phyloP scores from a whole-genome alignment of 2,797 vertebrate species.

The Allobates femoralis region DNA sequence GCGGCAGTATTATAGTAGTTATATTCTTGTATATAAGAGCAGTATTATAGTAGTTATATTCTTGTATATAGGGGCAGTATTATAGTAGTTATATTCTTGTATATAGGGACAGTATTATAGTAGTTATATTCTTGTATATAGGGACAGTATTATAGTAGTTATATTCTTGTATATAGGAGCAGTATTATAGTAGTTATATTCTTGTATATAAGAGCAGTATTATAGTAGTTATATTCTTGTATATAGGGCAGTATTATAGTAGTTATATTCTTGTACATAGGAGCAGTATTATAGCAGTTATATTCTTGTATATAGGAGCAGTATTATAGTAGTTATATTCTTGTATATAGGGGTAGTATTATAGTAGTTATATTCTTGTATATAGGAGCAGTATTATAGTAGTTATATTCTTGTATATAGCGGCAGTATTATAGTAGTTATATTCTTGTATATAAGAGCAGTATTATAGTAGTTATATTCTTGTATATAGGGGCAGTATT shows the following conservation, averaged over 20 bases:
- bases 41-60: no score
- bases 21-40: no score
- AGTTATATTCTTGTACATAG: constrained; percentile 2
- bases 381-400: background rate
- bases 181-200: constrained; percentile 7
- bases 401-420: background rate
- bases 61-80: no score
- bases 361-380: constrained; percentile 10
- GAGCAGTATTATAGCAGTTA: constrained; percentile 3
- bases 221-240: constrained; percentile 2
- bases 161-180: background rate
- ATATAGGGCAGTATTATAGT: constrained; percentile 7
- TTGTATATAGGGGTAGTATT: background rate
- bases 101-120: no score
- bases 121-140: no score
- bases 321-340: constrained; percentile 7
- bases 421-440: background rate
- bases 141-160: no score
- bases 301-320: constrained; percentile 2
- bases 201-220: background rate
- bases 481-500: background rate
- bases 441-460: background rate
- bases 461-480: background rate
- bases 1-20: no score
- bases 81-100: no score